Conservation (phyloP, 2,113 vertebrate species). For the Gnathonemus echidnorhynchus region DNA sequence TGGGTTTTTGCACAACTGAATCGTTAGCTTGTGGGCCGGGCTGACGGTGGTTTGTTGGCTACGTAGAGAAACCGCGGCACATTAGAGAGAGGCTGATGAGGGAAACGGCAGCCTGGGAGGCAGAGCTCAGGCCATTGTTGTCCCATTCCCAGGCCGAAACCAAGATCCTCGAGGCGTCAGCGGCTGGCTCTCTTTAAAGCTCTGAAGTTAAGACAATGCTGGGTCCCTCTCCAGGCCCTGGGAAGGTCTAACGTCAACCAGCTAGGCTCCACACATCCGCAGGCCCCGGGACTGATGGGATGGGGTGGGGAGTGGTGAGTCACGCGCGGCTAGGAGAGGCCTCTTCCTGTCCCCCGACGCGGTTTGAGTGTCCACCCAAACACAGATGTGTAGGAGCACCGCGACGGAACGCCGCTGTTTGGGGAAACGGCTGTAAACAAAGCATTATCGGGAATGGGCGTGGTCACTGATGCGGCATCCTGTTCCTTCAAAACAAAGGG, state of each 20-base stretch:
- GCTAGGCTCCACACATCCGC: not conserved
- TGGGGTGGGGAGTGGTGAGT: conserved; percentile 15
- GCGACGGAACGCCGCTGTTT: not conserved
- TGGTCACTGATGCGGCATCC: not conserved
- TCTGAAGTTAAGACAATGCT: not conserved
- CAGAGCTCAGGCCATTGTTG: not conserved
- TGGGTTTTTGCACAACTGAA: not conserved
- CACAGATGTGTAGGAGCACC: not conserved
- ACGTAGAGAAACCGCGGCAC: conserved; percentile 29
- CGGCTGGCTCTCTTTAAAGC: not conserved
- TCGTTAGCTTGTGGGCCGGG: not conserved
- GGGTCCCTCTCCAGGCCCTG: not conserved
- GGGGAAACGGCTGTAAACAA: not conserved
- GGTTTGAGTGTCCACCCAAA: conserved; percentile 10
- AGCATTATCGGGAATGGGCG: not conserved
- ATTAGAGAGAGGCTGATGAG: conserved; percentile 23
- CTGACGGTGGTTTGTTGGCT: not conserved
- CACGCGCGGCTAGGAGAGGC: conserved; percentile 2
- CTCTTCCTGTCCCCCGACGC: not conserved
- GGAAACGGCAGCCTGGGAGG: not conserved
- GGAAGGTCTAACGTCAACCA: not conserved
- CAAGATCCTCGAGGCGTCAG: not conserved
- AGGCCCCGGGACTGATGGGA: not conserved
- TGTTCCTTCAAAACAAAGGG: not conserved
- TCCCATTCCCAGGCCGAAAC: not conserved